These are phyloP conservation scores for Rhinolophus sinicus DNA, from an alignment of 2,113 vertebrate genomes.

Conservation along the genomic window DNA sequence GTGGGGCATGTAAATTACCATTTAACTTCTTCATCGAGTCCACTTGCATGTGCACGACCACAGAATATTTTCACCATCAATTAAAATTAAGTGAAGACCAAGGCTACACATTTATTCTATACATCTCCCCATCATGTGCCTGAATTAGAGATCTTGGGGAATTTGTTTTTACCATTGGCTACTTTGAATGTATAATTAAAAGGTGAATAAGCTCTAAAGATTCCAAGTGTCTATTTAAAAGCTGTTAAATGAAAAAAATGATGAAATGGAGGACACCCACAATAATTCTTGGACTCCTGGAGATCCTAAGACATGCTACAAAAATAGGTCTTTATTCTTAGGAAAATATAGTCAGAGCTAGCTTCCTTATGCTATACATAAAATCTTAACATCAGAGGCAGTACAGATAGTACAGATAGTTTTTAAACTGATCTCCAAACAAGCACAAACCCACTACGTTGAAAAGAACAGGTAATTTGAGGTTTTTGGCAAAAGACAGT, in stretches of 20 bases:
- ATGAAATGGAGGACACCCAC: constrained; percentile 79
- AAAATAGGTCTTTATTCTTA: constrained; percentile 85
- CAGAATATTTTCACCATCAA: constrained; percentile 19
- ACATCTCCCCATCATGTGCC: constrained; percentile 50
- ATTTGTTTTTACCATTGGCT: constrained; percentile 54
- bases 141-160: background rate
- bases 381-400: constrained; percentile 84
- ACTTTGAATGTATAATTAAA: constrained; percentile 65
- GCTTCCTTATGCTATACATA: constrained; percentile 84
- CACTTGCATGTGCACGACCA: constrained; percentile 14
- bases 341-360: constrained; percentile 85
- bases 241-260: constrained; percentile 73
- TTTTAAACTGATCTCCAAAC: constrained; percentile 83
- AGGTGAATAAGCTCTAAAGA: constrained; percentile 56
- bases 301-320: constrained; percentile 85
- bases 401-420: constrained; percentile 83
- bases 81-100: constrained; percentile 55
- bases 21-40: constrained; percentile 29
- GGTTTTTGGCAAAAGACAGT: constrained; percentile 84
- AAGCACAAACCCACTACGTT: constrained; percentile 83
- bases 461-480: constrained; percentile 80
- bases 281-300: constrained; percentile 83
- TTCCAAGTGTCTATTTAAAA: constrained; percentile 70
- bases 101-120: constrained; percentile 47
- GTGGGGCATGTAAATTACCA: constrained; percentile 41